Base-by-base conservation (phyloP, 1,140 invertebrate genomes). In the Drosophila micromelanica region DNA sequence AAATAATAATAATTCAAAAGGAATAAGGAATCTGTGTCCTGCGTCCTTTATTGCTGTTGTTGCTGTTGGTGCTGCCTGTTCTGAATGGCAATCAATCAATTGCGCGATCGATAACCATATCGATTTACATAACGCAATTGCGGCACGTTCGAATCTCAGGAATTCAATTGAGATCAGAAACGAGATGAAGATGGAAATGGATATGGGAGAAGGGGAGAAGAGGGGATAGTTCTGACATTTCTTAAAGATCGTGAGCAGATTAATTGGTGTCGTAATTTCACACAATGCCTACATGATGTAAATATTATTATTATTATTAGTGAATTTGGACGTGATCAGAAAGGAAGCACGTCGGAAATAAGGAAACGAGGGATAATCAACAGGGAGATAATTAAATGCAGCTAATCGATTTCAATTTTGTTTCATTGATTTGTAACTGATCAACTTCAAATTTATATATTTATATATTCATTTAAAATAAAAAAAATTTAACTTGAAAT, bases 11-110 rank as follows among this genome's bases (percentile, higher is more conserved):
- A 38, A 38, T 3, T 3, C 37, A 11, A 12, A 61, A 56, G 17
- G 17, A 46, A 7, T n/a, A 32, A 20, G 32, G 8, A 65, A 65
- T 45, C 68, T 67, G 65, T 64, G 61, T 71, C 17, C 56, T 45
- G 1, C 15, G 56, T 27, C n/a, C 37, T 56, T 40, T 37, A 15
- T 45, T 49, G 27, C 49, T 61, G 56, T 73, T 73, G 56, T 51
- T 80, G 71, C 70, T 74, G 65, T 82, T 81, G 79, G 54, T 82
- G 78, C 63, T 67, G 52, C 55, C 20, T 51, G 49, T 49, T 23
- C 56, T 85, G 76, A 80, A 80, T 85, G 73, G 76, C 80, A 82
- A 85, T 79, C 78, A 80, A 81, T 80, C 80, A 79, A 84, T 85
- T 71, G 77, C 68, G 42, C 51, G 56, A 65, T 72, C 54, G 71